A percentile compares a stretch with the other conserved stretches of the same genome.
These are phyloP conservation scores for Drosophila repletoides DNA, from an alignment of 1,140 invertebrate species.

Conservation along the genomic window DNA sequence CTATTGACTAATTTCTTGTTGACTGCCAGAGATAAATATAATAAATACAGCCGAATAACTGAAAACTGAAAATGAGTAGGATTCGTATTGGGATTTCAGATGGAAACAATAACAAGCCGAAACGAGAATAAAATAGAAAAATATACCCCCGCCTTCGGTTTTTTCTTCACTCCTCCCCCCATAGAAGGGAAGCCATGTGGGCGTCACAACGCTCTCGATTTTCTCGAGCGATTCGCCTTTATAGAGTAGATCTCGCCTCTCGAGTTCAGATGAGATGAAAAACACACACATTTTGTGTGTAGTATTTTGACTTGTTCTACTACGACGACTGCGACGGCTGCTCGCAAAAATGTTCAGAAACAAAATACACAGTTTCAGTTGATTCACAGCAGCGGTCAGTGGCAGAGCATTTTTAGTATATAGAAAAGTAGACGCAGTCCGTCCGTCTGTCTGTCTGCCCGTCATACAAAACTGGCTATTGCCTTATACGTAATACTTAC, in stretches of 20 bases:
- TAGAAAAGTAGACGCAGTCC: slow-evolving; percentile 2
- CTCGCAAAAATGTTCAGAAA: too few species aligned
- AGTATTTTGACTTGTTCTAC: too few species aligned
- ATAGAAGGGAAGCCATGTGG: slow-evolving; percentile 33
- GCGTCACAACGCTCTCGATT: slow-evolving; percentile 45
- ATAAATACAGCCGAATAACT: slow-evolving; percentile 21
- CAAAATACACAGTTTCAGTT: slow-evolving; percentile 66
- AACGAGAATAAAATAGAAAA: slow-evolving; percentile 51
- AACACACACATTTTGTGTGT: not conserved
- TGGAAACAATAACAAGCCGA: slow-evolving; percentile 28
- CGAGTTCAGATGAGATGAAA: slow-evolving; percentile 14
- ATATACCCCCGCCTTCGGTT: slow-evolving; percentile 29
- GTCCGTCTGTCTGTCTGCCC: slow-evolving; percentile 10
- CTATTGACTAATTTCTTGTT: slow-evolving; percentile 56
- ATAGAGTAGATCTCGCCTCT: slow-evolving; percentile 38
- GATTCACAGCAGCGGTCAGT: slow-evolving; percentile 61
- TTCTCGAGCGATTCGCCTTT: slow-evolving; percentile 27
- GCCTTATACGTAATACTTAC: slow-evolving; percentile 57
- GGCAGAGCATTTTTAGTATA: slow-evolving; percentile 11
- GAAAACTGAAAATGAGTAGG: slow-evolving; percentile 46
- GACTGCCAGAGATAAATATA: slow-evolving; percentile 43
- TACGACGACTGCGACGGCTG: too few species aligned
- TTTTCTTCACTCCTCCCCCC: too few species aligned
- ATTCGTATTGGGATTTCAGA: slow-evolving; percentile 13
- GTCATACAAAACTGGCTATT: slow-evolving; percentile 46